phyloP scores from a whole-genome alignment of 2,888 invertebrate species.

The Lamellibrachia columna region DNA sequence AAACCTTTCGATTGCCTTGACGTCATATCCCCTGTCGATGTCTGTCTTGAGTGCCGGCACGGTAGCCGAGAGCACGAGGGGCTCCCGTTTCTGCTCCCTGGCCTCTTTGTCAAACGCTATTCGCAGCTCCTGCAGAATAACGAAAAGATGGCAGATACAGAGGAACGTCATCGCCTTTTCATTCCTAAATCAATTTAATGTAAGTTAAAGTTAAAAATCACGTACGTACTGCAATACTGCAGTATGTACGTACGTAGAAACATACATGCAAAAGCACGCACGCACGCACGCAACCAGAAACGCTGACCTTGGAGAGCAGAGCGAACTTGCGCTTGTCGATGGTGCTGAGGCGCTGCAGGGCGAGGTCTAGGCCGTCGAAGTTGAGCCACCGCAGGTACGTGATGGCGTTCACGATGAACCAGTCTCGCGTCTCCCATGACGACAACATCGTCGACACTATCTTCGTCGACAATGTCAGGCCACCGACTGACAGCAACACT shows the following conservation, averaged over 20 bases:
- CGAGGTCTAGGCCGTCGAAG: slow-evolving; percentile 17
- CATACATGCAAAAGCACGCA: too few species aligned
- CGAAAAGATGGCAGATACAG: not conserved
- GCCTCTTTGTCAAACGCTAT: slow-evolving; percentile 8
- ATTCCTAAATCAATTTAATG: not conserved
- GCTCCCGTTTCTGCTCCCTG: not conserved
- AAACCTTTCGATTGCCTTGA: slow-evolving; percentile 16
- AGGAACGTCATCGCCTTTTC: not conserved
- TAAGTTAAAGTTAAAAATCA: too few species aligned
- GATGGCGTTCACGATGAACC: slow-evolving; percentile 24
- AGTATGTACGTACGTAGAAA: too few species aligned
- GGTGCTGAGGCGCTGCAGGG: not conserved
- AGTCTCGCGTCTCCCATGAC: slow-evolving; percentile 24
- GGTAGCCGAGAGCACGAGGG: not conserved
- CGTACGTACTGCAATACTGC: too few species aligned
- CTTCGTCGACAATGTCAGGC: slow-evolving; percentile 3
- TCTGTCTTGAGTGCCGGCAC: slow-evolving; percentile 7
- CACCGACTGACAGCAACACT: slow-evolving; percentile 21
- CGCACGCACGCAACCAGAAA: not conserved
- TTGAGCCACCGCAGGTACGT: slow-evolving; percentile 18
- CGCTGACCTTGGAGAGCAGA: slow-evolving; percentile 19
- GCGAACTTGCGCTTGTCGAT: slow-evolving; percentile 17
- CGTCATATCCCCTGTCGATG: slow-evolving; percentile 18
- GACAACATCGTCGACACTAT: slow-evolving; percentile 18
- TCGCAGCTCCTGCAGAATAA: slow-evolving; percentile 1